phyloP scores from a whole-genome alignment of 1,140 invertebrate species.

The Scylla paramamosain region DNA sequence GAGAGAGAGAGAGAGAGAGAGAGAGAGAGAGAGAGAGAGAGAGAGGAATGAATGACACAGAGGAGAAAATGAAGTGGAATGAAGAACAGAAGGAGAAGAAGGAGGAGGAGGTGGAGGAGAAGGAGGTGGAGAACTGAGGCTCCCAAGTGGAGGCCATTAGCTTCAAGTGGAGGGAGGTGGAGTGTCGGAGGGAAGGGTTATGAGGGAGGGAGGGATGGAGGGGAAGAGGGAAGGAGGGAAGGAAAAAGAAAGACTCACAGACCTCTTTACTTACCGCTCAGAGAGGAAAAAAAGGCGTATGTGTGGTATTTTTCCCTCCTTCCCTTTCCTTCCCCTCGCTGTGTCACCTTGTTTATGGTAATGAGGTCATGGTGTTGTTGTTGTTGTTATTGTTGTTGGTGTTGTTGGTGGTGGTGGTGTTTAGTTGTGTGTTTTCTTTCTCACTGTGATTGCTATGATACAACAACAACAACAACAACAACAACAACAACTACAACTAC shows the following conservation, averaged over 20 bases:
- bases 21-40: background rate
- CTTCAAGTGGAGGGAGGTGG: background rate
- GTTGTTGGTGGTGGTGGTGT: no score
- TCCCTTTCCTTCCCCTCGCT: background rate
- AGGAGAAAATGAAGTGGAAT: background rate
- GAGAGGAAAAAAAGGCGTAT: background rate
- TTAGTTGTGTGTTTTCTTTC: no score
- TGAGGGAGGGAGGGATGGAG: background rate
- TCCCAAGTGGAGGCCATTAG: background rate
- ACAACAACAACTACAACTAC: no score
- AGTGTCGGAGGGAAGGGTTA: background rate
- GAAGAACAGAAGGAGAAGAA: background rate
- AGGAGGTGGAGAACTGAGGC: background rate
- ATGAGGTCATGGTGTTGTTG: no score
- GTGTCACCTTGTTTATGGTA: no score
- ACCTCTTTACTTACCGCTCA: background rate
- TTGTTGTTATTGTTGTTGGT: no score
- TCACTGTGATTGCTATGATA: no score
- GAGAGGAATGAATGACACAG: background rate
- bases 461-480: no score
- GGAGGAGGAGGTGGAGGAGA: background rate
- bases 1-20: conserved; percentile 31
- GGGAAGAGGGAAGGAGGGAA: background rate
- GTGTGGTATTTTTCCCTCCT: background rate
- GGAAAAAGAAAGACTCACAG: background rate